Conservation (phyloP, 2,888 invertebrate species). For the Eulithis testata region DNA sequence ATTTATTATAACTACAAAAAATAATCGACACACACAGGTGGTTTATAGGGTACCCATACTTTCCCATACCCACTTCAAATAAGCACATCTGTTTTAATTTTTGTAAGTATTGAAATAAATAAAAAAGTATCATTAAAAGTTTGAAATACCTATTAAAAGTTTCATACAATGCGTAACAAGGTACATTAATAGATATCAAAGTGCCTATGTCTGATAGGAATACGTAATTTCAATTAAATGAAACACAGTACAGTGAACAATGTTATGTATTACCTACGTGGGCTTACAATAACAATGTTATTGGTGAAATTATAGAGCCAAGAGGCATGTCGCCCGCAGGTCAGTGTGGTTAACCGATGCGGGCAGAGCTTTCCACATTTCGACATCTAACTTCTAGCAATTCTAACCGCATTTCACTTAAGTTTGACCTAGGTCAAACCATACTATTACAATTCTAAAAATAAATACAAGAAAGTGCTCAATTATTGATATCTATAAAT, state of each 20-base stretch:
- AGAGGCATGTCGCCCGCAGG: slow-evolving; percentile 61
- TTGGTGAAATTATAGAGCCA: slow-evolving; percentile 55
- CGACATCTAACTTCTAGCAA: slow-evolving; percentile 48
- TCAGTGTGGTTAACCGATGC: slow-evolving; percentile 72
- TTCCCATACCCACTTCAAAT: too few relatives aligned
- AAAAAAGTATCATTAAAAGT: too few relatives aligned
- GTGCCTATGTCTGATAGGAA: background rate
- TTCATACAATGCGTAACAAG: too few relatives aligned
- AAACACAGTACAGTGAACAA: slow-evolving; percentile 8
- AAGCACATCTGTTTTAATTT: too few relatives aligned
- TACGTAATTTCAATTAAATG: slow-evolving; percentile 20
- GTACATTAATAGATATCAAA: too few relatives aligned
- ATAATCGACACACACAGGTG: too few relatives aligned
- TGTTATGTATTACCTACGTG: slow-evolving; percentile 14
- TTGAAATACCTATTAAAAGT: too few relatives aligned
- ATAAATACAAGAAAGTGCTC: too few relatives aligned
- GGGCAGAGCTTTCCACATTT: slow-evolving; percentile 60
- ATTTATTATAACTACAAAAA: too few relatives aligned
- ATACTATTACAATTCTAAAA: slow-evolving; percentile 3
- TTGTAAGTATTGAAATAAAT: too few relatives aligned
- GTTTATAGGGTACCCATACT: too few relatives aligned
- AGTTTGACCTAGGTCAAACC: slow-evolving; percentile 9
- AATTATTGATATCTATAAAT: too few relatives aligned
- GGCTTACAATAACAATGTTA: slow-evolving; percentile 55
- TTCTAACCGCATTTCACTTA: slow-evolving; percentile 37